These are phyloP conservation scores for Gymnocephalus cernua DNA, from an alignment of 2,113 vertebrate genomes.

Conservation along the genomic window DNA sequence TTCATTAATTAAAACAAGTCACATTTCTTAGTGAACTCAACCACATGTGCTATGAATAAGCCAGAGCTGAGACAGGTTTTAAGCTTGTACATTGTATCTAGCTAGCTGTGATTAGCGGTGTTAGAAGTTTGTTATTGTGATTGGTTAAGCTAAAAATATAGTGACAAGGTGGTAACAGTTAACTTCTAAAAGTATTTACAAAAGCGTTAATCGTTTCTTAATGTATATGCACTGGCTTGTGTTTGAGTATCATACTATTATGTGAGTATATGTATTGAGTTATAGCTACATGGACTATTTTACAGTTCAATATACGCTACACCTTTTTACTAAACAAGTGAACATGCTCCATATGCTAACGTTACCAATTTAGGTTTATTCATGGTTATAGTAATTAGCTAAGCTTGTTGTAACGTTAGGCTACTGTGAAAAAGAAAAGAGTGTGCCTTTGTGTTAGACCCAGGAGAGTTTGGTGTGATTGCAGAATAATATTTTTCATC, in stretches of 20 bases:
- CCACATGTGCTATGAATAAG: not conserved
- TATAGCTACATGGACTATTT: not conserved
- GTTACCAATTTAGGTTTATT: not conserved
- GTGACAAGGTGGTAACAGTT: not conserved
- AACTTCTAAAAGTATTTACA: not conserved
- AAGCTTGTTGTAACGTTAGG: not conserved
- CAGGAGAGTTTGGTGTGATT: not conserved
- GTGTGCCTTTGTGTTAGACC: not conserved
- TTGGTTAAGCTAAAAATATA: not conserved
- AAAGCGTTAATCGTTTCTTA: no score
- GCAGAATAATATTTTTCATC: not conserved
- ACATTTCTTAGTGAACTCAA: fast-evolving
- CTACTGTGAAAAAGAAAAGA: no score
- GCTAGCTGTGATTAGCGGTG: constrained; percentile 40
- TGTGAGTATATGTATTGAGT: not conserved
- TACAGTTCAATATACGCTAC: not conserved
- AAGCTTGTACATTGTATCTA: not conserved
- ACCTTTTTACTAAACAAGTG: not conserved
- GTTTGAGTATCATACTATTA: not conserved
- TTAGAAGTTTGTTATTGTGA: constrained; percentile 19
- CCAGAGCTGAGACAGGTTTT: not conserved
- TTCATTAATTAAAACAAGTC: not conserved
- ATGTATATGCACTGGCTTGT: not conserved
- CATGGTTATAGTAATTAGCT: no score
- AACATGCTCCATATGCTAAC: no score